Base-by-base conservation (phyloP, 2,797 vertebrate species). In the Channallabes apus region DNA sequence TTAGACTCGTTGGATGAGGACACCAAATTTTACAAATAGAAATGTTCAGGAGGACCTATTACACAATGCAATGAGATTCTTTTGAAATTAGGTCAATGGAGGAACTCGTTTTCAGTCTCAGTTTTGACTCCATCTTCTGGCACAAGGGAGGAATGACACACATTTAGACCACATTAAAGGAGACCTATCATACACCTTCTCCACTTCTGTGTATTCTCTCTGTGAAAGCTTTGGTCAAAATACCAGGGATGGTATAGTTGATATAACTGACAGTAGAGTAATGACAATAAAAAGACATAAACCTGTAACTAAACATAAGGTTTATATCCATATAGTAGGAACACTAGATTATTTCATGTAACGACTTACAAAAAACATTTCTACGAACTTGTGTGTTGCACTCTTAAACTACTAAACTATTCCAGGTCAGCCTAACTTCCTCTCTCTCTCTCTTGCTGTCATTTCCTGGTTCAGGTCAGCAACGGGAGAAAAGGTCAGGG, bases 381-480 rank as follows among this genome's bases (percentile, higher is more conserved):
- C 27, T 54, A 3, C 56, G 24, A 29, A 82, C 65, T 38, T 69
- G n/a, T 67, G 62, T 22, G 56, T 4, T 72, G 12, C 59, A 24
- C 11, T 71, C 35, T 32, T 82, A 27, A 82, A 82, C 71, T 41
- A 17, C 82, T 61, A 69, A 56, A 65, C 46, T 46, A 46, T 51
- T 22, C 41, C 51, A 80, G 75, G 82, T 64, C 87, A 84, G 79
- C n/a, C 79, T 38, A 64, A 69, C 77, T 86, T 90, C 87, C 84
- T 81, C 41, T 86, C 77, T 65, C 58, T 78, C 58, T 83, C 54
- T 41, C 41, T 46, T 2, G 8, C 41, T 8, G 64, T 80, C 86
- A 82, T 85, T 90, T 89, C 87, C 88, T 89, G 82, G 35, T 72
- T 78, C 46, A 77, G 88, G 85, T 89, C 84, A 87, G 73, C 58